Percentiles rank a stretch among this genome's conserved stretches.
Evolutionary conservation across 2,888 invertebrate genomes (phyloP).

Genomic region (Melieria omissa): DNA sequence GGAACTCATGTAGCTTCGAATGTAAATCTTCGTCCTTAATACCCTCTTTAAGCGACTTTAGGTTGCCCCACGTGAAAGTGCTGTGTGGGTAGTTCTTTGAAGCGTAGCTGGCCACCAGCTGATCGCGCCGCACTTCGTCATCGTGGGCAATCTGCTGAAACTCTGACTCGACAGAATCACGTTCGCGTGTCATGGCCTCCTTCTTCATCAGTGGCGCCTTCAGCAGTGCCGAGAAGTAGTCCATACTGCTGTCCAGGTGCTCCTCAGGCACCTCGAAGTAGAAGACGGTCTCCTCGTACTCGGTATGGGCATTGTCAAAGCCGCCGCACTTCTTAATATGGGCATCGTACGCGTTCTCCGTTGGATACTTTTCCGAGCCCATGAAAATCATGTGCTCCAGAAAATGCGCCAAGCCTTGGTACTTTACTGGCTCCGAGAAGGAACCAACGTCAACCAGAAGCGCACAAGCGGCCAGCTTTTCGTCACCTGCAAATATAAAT

Average conservation of each 20-base stretch:
- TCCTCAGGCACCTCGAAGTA: conserved; percentile 89
- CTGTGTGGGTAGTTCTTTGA: conserved; percentile 75
- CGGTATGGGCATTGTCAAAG: conserved; percentile 87
- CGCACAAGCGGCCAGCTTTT: conserved; percentile 77
- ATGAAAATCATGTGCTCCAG: conserved; percentile 93
- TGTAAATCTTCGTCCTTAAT: conserved; percentile 76
- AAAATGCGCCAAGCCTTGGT: conserved; percentile 87
- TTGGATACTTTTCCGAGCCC: conserved; percentile 90
- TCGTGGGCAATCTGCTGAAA: conserved; percentile 83
- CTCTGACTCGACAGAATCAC: conserved; percentile 90
- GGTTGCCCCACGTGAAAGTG: conserved; percentile 89
- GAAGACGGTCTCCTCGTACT: conserved; percentile 87
- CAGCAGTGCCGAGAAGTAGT: conserved; percentile 89
- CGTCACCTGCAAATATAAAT: conserved; percentile 50
- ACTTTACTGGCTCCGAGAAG: conserved; percentile 82
- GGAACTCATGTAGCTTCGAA: conserved; percentile 77
- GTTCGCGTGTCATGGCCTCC: conserved; percentile 86
- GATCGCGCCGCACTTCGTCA: conserved; percentile 80
- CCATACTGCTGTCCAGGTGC: conserved; percentile 79
- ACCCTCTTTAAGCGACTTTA: conserved; percentile 76
- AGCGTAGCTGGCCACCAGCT: conserved; percentile 78
- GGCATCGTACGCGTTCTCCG: conserved; percentile 86
- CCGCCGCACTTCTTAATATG: conserved; percentile 87
- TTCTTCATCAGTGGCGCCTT: conserved; percentile 85
- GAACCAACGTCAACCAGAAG: conserved; percentile 80